A percentile compares a stretch with the other conserved stretches of the same genome.
phyloP scores from a whole-genome alignment of 2,888 invertebrate species.

The Sclerodermus sp. region DNA sequence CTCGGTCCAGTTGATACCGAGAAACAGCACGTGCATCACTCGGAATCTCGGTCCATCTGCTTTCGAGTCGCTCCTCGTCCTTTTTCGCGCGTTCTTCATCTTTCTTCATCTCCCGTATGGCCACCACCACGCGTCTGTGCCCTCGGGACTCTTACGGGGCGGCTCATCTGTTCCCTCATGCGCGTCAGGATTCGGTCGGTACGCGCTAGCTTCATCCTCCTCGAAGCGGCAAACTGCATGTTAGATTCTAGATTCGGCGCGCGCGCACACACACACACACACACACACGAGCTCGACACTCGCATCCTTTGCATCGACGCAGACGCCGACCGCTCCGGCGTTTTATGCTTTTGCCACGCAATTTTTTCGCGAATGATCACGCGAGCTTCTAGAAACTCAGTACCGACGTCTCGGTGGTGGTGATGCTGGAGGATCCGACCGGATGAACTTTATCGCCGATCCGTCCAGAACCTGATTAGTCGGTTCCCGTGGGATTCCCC shows the following conservation, averaged over 20 bases:
- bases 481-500: no score
- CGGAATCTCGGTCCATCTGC: slow-evolving; percentile 26
- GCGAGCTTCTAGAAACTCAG: no score
- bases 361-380: no score
- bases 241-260: slow-evolving; percentile 29
- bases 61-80: slow-evolving; percentile 20
- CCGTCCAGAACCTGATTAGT: no score
- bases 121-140: no score
- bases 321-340: slow-evolving; percentile 10
- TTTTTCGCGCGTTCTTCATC: no score
- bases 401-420: no score
- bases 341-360: no score
- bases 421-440: no score
- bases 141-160: slow-evolving; percentile 4
- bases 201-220: no score
- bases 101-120: no score
- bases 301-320: slow-evolving; percentile 27
- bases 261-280: not conserved
- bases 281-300: not conserved
- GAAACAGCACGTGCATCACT: slow-evolving; percentile 15
- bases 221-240: not conserved
- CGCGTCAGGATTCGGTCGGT: slow-evolving; percentile 21
- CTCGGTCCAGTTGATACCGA: slow-evolving; percentile 30
- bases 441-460: no score
- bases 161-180: slow-evolving; percentile 17